Evolutionary conservation across 2,797 vertebrate genomes (phyloP), one percentile per base, ranked within the genome.

Genomic region (Squalus acanthias): DNA sequence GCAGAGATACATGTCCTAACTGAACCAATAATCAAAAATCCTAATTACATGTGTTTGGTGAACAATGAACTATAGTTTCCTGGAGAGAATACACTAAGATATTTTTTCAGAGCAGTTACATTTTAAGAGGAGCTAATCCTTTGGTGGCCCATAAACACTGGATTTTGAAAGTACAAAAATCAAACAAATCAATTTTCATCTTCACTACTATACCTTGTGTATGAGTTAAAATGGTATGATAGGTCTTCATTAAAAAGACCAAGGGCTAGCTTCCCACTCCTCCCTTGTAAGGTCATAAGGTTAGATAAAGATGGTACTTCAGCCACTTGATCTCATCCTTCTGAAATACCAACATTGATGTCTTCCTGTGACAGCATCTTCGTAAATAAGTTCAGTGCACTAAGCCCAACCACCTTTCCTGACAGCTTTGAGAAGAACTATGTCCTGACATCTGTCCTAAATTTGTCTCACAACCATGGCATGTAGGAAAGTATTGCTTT

Each of bases 111-210:
- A 57, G 24, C 13, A 17, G 10, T 60, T 60, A 33, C 53, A 33
- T 5, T 57, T 85, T 50, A 85, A 22, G 85, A 46, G 22, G 17
- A 20, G 13, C 39, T 88, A 53, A 88, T 60, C 63, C 89, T 92
- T 63, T 65, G 60, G 26, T 65, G 89, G 29, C 53, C 33, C 26
- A 63, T 53, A 1, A 92, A n/a, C 57, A 17, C 29, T n/a, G 29
- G 57, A 92, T 92, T 92, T 92, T 69, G n/a, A 94, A 94, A 72
- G 67, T 3, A 70, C 93, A 70, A 53, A 72, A 74, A 53, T 57
- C 67, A 26, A 70, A 12, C 22, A 85, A 0, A 95, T 5, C 2
- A 72, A 53, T 95, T 72, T 50, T 53, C 24, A 74, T 53, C 22
- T 24, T 20, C 69, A 95, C 93, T 69, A 60, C 87, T 29, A 63